Evolutionary conservation across 1,140 invertebrate genomes (phyloP).

Genomic region (Atopsyche davidsoni): DNA sequence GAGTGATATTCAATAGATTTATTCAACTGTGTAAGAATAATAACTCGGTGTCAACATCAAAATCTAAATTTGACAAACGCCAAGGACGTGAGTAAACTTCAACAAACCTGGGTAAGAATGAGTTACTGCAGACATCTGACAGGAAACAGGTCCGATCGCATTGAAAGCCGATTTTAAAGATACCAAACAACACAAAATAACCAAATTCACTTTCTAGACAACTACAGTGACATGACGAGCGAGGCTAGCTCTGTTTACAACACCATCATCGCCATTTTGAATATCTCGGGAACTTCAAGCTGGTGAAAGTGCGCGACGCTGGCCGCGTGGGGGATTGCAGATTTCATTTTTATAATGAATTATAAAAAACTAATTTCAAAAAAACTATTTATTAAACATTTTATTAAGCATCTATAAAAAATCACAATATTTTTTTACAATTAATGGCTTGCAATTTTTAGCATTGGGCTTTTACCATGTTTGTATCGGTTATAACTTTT

Average conservation of each 20-base stretch:
- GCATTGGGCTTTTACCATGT: no score
- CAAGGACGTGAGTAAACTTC: conserved; percentile 30
- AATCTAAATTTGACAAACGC: conserved; percentile 23
- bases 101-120: conserved; percentile 46
- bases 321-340: not conserved
- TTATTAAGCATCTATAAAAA: no score
- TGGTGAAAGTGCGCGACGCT: conserved; percentile 19
- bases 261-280: conserved; percentile 48
- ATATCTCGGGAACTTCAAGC: conserved; percentile 28
- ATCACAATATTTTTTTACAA: no score
- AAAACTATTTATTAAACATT: no score
- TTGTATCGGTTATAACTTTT: no score
- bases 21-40: no score
- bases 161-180: conserved; percentile 10
- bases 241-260: conserved; percentile 37
- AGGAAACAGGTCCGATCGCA: conserved; percentile 29
- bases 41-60: conserved; percentile 12
- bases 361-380: no score
- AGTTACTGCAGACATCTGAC: conserved; percentile 49
- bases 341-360: not conserved
- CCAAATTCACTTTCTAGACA: conserved; percentile 5
- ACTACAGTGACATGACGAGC: conserved; percentile 18
- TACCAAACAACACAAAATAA: conserved; percentile 6
- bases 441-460: no score
- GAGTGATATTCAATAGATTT: no score